Evolutionary conservation across 1,140 invertebrate species (phyloP), one percentile per base, ranked within the genome.

Genomic region (Thaumatotibia leucotreta): DNA sequence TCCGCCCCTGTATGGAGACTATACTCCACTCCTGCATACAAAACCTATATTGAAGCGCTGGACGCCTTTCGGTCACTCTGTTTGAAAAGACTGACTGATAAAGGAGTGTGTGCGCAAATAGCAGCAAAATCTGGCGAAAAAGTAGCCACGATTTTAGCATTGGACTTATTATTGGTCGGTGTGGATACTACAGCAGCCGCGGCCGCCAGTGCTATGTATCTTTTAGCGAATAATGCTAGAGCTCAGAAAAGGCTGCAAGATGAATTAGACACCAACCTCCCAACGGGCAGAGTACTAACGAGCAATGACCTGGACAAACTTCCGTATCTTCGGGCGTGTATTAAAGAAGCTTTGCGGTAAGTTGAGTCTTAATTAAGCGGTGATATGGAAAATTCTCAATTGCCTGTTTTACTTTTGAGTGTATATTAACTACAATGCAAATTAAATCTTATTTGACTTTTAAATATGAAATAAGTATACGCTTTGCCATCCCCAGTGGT

Each of bases 331-430:
- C 95, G 96, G 84, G 97, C 97, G 3, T 97, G 96, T 80, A 94
- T 98, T 8, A 98, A 97, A 84, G 97, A 98, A 93, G 95, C 96
- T 2, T 92, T 98, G 71, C 94, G 97, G 96, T 97, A 88, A 72
- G 69, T 66, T 66, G 27, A 23, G 14, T 35, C n/a, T n/a, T n/a
- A n/a, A n/a, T n/a, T n/a, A n/a, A n/a, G n/a, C n/a, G n/a, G n/a
- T n/a, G n/a, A n/a, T n/a, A n/a, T n/a, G n/a, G n/a, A n/a, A n/a
- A n/a, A n/a, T n/a, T n/a, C n/a, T n/a, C n/a, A n/a, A n/a, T n/a
- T n/a, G n/a, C n/a, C n/a, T n/a, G n/a, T n/a, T n/a, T n/a, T n/a
- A n/a, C n/a, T n/a, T n/a, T n/a, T n/a, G n/a, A n/a, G n/a, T n/a
- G n/a, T n/a, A n/a, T n/a, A n/a, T n/a, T n/a, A n/a, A n/a, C n/a